Conservation (phyloP, 2,888 invertebrate genomes). For the Erebia epiphron region DNA sequence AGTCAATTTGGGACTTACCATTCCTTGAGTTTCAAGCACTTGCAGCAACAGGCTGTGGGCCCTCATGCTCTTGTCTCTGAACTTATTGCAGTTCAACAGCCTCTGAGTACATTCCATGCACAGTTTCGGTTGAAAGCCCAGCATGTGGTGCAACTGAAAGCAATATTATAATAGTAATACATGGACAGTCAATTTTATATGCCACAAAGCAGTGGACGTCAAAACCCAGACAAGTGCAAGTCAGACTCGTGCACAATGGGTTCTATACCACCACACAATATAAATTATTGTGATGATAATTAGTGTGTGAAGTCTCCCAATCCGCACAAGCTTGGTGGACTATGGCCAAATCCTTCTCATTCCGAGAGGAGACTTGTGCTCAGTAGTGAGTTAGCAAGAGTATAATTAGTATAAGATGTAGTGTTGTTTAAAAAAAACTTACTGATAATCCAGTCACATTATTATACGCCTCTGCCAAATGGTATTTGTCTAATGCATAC, state of each 20-base stretch:
- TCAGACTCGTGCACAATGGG: too few relatives aligned
- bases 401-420: too few relatives aligned
- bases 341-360: too few relatives aligned
- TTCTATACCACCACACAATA: too few relatives aligned
- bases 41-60: not conserved
- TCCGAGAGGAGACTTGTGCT: too few relatives aligned
- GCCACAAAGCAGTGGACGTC: too few relatives aligned
- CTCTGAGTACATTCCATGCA: not conserved
- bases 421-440: not conserved
- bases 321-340: too few relatives aligned
- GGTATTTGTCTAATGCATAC: not conserved
- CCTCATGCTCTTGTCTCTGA: slow-evolving; percentile 3
- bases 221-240: too few relatives aligned
- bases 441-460: slow-evolving; percentile 8
- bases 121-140: not conserved
- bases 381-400: too few relatives aligned
- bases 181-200: too few relatives aligned
- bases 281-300: too few relatives aligned
- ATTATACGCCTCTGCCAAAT: not conserved
- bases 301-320: too few relatives aligned
- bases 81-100: not conserved
- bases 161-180: not conserved
- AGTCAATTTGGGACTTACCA: not conserved
- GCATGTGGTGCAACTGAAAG: not conserved
- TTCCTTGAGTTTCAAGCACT: not conserved